Base-by-base conservation (phyloP, 2,113 vertebrate species). In the Hippocampus comes region DNA sequence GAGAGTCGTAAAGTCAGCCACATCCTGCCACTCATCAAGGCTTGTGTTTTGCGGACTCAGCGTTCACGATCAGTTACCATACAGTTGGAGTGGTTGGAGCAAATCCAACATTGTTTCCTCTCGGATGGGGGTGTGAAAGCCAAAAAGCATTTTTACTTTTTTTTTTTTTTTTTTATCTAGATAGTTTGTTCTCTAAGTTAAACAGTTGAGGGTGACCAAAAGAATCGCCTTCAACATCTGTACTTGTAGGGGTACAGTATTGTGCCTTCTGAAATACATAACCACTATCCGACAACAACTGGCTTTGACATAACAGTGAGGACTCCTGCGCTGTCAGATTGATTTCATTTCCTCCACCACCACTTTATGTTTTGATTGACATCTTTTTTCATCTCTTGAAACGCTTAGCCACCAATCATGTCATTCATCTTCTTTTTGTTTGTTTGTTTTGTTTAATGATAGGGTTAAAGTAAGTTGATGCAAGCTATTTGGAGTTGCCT, bases 231-330 rank as follows among this genome's bases (percentile, higher is more conserved):
- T 59, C 5, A 38, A 64, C 68, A 61, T 27, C 23, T 79, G 46
- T 38, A 57, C 57, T 66, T 68, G 23, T 21, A 73, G 61, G 68
- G 51, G 81, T 78, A 18, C 18, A 20, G 48, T 6, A 53, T 63
- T 3, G 53, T 70, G 53, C 71, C 67, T 72, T 82, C 63, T 78
- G 48, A 72, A 81, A 72, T 65, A 68, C 75, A 78, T 74, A 73
- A 75, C 78, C 30, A 14, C 34, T 55, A 53, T 78, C 77, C 53
- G 65, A 76, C 68, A 82, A 74, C 87, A 88, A 84, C 78, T 89
- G 84, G 78, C 42, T 68, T 43, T 89, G 83, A 89, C 79, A 82
- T 87, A 79, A 87, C 66, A 82, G 77, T 78, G 75, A 81, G 78
- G 71, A 48, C 49, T 79, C 67, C 64, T 59, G 64, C 34, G 46